Evolutionary conservation across 2,888 invertebrate genomes (phyloP).

Genomic region (Tipula unca): DNA sequence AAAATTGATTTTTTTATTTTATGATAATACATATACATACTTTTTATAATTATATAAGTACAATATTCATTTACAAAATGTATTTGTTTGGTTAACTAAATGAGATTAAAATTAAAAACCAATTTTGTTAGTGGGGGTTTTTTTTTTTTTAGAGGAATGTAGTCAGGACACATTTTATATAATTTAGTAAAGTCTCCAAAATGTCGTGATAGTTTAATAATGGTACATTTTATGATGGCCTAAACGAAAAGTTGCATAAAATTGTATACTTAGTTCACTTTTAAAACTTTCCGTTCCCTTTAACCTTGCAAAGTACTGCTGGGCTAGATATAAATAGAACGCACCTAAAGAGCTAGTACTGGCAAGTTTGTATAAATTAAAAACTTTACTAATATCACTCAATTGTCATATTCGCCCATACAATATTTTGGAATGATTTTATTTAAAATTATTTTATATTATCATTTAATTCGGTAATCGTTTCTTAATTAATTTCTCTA

Average conservation of each 20-base stretch:
- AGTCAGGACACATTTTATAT: neutral
- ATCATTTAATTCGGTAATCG: slow-evolving; percentile 34
- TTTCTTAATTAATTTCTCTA: slow-evolving; percentile 50
- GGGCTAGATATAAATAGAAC: no score
- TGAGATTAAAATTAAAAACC: neutral
- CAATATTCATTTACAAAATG: neutral
- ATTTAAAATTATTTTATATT: neutral
- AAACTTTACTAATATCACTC: neutral
- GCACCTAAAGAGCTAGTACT: neutral
- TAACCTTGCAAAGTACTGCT: no score
- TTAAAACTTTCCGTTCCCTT: no score
- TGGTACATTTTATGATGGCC: no score
- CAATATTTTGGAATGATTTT: neutral
- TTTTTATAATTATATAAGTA: neutral
- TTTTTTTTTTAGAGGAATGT: neutral
- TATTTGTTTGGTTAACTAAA: neutral
- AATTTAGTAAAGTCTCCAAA: neutral
- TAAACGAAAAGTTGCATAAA: no score
- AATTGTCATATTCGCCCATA: neutral
- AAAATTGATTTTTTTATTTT: neutral
- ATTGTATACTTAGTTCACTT: no score
- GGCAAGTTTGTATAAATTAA: neutral
- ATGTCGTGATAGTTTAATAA: neutral
- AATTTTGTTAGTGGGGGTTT: neutral
- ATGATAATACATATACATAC: neutral